phyloP scores from a whole-genome alignment of 2,888 invertebrate species.

The Theretra japonica region DNA sequence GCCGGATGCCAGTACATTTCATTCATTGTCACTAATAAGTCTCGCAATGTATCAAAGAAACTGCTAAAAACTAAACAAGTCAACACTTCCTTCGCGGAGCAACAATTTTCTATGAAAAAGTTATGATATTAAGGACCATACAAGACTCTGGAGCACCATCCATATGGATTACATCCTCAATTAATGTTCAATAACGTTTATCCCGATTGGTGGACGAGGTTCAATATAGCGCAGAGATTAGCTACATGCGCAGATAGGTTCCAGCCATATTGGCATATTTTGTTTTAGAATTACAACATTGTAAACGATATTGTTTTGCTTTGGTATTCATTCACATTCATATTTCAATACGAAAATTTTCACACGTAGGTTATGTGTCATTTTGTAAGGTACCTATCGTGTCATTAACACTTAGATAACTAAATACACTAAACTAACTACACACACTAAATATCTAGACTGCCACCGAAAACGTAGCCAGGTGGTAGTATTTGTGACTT shows the following conservation, averaged over 20 bases:
- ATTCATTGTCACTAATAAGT: constrained; percentile 24
- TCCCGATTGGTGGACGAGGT: constrained; percentile 22
- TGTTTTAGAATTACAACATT: neutral
- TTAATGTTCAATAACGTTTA: constrained; percentile 35
- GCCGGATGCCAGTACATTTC: constrained; percentile 6
- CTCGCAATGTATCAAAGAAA: constrained; percentile 27
- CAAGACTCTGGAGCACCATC: constrained; percentile 25
- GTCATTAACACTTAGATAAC: no score
- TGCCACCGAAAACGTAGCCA: no score
- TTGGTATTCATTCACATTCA: no score
- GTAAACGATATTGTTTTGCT: neutral
- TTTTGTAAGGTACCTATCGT: no score
- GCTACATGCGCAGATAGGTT: neutral
- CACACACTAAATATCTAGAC: no score
- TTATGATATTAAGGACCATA: constrained; percentile 27
- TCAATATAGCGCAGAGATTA: constrained; percentile 1
- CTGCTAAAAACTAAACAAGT: constrained; percentile 17
- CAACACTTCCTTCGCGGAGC: constrained; percentile 27
- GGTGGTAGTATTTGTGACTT: no score
- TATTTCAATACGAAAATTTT: no score
- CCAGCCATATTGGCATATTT: neutral
- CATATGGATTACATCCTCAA: constrained; percentile 38
- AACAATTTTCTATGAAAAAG: constrained; percentile 33
- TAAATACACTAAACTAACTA: no score
- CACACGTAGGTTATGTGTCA: no score